A percentile compares a stretch with the other conserved stretches of the same genome.
phyloP scores from a whole-genome alignment of 2,797 vertebrate genomes.

The Thunnus albacares region DNA sequence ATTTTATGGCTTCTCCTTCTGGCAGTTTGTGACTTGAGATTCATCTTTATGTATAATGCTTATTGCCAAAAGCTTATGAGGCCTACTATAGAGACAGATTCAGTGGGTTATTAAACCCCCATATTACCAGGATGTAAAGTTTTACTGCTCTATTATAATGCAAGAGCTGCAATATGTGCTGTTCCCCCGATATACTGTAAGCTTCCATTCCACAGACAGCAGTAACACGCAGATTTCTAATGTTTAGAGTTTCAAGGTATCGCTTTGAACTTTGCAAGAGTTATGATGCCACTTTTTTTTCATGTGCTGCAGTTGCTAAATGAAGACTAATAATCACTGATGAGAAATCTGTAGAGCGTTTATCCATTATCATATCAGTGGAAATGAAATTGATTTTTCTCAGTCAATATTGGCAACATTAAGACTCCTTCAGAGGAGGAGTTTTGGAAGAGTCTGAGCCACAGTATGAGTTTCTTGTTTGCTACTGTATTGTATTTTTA shows the following conservation, averaged over 20 bases:
- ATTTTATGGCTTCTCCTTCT: slow-evolving; percentile 51
- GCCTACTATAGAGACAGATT: slow-evolving; percentile 58
- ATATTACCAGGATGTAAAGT: slow-evolving; percentile 53
- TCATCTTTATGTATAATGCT: slow-evolving; percentile 54
- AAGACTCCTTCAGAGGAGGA: slow-evolving; percentile 10
- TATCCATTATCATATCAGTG: slow-evolving; percentile 24
- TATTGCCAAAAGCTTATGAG: slow-evolving; percentile 58
- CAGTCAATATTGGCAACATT: slow-evolving; percentile 34
- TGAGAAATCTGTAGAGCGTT: slow-evolving; percentile 15
- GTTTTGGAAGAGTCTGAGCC: slow-evolving; percentile 10
- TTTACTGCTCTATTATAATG: slow-evolving; percentile 55
- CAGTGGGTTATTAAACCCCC: slow-evolving; percentile 57
- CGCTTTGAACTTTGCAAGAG: neutral
- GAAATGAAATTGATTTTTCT: slow-evolving; percentile 20
- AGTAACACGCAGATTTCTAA: slow-evolving; percentile 8
- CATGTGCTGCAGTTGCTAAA: slow-evolving; percentile 14
- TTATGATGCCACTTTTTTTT: neutral
- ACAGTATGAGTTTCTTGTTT: neutral
- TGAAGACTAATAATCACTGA: slow-evolving; percentile 13
- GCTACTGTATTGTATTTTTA: neutral
- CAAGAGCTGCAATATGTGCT: slow-evolving; percentile 40
- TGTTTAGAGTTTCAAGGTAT: neutral
- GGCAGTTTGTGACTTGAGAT: slow-evolving; percentile 46
- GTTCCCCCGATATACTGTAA: slow-evolving; percentile 44
- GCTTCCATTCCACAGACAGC: slow-evolving; percentile 1